A percentile compares a stretch with the other conserved stretches of the same genome.
phyloP scores from a whole-genome alignment of 2,888 invertebrate genomes.

The Eristalis pertinax region DNA sequence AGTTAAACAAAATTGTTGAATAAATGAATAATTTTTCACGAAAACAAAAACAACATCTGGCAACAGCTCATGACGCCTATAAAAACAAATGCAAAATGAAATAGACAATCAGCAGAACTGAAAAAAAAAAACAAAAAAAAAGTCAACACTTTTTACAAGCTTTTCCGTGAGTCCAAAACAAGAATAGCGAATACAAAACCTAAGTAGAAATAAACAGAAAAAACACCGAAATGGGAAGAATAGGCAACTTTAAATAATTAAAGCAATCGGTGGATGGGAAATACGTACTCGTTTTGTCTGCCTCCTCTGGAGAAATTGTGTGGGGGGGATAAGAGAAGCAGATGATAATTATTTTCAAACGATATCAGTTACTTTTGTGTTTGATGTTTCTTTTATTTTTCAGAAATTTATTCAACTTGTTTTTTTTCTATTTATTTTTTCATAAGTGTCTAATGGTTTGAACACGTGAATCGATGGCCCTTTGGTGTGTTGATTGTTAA shows the following conservation, averaged over 20 bases:
- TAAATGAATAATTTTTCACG: neutral
- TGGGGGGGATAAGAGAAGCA: constrained; percentile 21
- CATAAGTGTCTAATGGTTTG: constrained; percentile 25
- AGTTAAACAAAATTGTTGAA: neutral
- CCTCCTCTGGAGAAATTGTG: constrained; percentile 17
- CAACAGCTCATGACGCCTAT: neutral
- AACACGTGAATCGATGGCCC: constrained; percentile 28
- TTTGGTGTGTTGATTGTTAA: constrained; percentile 21
- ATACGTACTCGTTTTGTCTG: neutral
- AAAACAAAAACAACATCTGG: neutral
- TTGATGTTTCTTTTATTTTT: constrained; percentile 22
- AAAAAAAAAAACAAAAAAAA: neutral
- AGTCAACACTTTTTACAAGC: constrained; percentile 27
- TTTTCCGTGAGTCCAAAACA: constrained; percentile 43
- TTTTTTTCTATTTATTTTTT: constrained; percentile 19
- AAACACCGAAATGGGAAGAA: constrained; percentile 42
- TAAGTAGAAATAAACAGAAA: constrained; percentile 16
- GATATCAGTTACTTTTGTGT: constrained; percentile 45
- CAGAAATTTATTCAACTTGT: constrained; percentile 14
- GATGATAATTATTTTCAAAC: constrained; percentile 61
- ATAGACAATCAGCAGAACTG: neutral
- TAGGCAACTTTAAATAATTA: constrained; percentile 45
- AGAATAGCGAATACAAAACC: constrained; percentile 11
- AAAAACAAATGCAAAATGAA: constrained; percentile 9
- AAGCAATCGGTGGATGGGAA: constrained; percentile 31